Evolutionary conservation across 2,888 invertebrate species (phyloP).

Genomic region (Dicranocentrus wangi): DNA sequence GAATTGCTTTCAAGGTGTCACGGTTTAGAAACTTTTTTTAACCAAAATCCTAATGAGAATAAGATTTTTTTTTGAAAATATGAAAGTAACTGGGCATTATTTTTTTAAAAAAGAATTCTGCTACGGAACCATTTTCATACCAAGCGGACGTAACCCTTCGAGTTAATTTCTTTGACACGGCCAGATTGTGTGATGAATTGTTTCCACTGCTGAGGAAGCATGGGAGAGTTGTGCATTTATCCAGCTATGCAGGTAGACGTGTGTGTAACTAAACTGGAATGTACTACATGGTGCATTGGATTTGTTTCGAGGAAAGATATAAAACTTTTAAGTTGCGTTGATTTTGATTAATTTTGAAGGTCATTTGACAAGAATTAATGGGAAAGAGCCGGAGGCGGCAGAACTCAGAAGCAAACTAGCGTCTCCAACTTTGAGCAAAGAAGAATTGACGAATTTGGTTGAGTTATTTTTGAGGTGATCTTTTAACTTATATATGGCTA

Average conservation of each 20-base stretch:
- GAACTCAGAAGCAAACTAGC: constrained; percentile 78
- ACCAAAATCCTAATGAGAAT: background rate
- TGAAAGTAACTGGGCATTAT: background rate
- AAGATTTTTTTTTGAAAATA: background rate
- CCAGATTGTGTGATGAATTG: constrained; percentile 81
- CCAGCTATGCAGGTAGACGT: constrained; percentile 76
- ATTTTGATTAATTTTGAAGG: constrained; percentile 73
- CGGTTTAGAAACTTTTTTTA: background rate
- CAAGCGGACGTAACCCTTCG: constrained; percentile 83
- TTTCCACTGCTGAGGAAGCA: constrained; percentile 84
- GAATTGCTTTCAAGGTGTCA: constrained; percentile 80
- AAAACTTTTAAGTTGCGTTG: background rate
- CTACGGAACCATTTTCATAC: constrained; percentile 79
- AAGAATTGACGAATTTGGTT: constrained; percentile 80
- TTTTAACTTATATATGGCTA: no score
- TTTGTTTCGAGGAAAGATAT: no score
- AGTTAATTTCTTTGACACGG: constrained; percentile 82
- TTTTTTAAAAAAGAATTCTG: constrained; percentile 74
- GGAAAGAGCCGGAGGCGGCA: constrained; percentile 74
- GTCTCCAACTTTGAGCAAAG: constrained; percentile 78
- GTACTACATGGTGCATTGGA: no score
- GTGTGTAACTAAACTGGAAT: no score
- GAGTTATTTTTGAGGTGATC: constrained; percentile 81
- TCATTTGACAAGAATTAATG: constrained; percentile 79
- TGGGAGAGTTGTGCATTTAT: constrained; percentile 85